phyloP scores from a whole-genome alignment of 2,113 vertebrate species.

The Piprites chloris region DNA sequence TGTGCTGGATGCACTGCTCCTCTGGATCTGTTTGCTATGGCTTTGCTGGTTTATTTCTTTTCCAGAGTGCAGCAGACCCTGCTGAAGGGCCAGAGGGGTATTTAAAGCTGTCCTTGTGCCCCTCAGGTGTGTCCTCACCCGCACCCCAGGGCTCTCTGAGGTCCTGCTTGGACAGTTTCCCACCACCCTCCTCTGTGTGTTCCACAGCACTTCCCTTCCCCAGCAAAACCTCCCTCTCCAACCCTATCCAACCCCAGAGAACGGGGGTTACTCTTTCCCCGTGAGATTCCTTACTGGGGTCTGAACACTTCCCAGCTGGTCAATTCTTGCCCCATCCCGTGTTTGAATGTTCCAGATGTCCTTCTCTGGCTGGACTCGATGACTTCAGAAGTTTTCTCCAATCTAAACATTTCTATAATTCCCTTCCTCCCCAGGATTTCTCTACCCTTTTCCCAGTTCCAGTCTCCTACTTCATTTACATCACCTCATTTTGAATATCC shows the following conservation, averaged over 20 bases:
- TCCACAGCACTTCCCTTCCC: neutral
- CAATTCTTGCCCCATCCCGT: fast-evolving
- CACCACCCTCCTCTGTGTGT: fast-evolving
- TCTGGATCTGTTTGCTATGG: fast-evolving
- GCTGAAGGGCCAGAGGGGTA: neutral
- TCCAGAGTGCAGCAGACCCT: neutral
- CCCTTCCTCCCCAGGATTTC: neutral
- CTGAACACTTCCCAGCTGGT: fast-evolving
- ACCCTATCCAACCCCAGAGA: fast-evolving
- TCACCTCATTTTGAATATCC: neutral
- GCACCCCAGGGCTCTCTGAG: fast-evolving
- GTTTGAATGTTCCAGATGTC: fast-evolving
- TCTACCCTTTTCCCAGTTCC: neutral
- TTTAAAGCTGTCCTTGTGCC: fast-evolving
- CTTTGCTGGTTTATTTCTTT: fast-evolving
- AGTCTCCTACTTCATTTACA: neutral
- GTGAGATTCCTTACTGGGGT: fast-evolving
- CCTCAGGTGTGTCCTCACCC: fast-evolving
- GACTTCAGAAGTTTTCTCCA: neutral
- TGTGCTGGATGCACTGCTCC: fast-evolving
- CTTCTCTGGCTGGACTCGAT: neutral
- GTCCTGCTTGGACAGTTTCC: fast-evolving
- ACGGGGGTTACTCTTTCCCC: neutral
- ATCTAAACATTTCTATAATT: neutral
- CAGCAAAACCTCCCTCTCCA: neutral